Conservation (phyloP, 2,797 vertebrate species). For the Betta splendens region DNA sequence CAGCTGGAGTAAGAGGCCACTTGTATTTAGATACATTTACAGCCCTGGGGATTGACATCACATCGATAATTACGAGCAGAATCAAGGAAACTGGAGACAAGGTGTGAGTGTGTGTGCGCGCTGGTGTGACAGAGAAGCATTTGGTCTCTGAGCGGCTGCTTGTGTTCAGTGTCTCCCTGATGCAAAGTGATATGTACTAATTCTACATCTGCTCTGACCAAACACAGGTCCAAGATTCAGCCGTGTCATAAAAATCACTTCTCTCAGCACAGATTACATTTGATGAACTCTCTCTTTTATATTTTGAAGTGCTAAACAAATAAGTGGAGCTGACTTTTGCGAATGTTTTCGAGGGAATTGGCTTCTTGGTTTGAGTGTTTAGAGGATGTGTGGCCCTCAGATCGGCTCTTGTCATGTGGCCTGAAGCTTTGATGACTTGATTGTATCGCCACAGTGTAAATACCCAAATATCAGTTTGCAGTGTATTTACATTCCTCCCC, state of each 20-base stretch:
- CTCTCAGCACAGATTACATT: conserved; percentile 40
- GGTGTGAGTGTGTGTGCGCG: conserved; percentile 48
- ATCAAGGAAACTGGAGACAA: conserved; percentile 47
- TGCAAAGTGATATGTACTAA: conserved; percentile 80
- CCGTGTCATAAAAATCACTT: conserved; percentile 64
- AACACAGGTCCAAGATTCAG: conserved; percentile 74
- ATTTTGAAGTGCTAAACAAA: conserved; percentile 63
- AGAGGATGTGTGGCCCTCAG: conserved; percentile 66
- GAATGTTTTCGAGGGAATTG: conserved; percentile 44
- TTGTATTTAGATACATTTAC: conserved; percentile 22
- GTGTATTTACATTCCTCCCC: conserved; percentile 77
- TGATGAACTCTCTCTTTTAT: conserved; percentile 44
- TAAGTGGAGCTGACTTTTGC: conserved; percentile 59
- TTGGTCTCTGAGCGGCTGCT: conserved; percentile 64
- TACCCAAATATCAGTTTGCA: conserved; percentile 77
- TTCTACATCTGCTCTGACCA: conserved; percentile 79
- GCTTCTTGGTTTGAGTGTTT: conserved; percentile 59
- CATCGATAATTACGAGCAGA: conserved; percentile 56
- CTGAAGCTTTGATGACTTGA: conserved; percentile 68
- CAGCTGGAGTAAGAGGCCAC: conserved; percentile 5
- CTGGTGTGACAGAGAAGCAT: conserved; percentile 57
- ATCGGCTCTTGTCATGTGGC: conserved; percentile 69
- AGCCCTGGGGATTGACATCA: conserved; percentile 61
- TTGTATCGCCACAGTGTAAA: conserved; percentile 75
- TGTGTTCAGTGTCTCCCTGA: conserved; percentile 75